Evolutionary conservation across 2,797 vertebrate species (phyloP).

Genomic region (Eupleurogrammus muticus): DNA sequence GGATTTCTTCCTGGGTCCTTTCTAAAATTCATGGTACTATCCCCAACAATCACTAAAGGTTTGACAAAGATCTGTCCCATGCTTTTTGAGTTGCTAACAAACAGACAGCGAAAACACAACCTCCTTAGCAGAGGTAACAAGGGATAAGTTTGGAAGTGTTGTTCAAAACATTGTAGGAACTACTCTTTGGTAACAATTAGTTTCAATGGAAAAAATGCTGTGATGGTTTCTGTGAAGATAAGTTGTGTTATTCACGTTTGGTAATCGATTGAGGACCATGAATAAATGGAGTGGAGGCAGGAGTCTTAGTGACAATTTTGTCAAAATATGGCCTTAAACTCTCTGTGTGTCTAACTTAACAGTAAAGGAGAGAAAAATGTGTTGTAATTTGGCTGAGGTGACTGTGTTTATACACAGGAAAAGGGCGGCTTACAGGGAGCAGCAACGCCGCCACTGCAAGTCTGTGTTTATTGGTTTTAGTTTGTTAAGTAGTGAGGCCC

Average conservation of each 20-base stretch:
- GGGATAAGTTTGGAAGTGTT: neutral
- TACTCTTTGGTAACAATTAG: neutral
- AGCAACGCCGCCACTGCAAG: slow-evolving; percentile 11
- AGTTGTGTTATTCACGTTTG: neutral
- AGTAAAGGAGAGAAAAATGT: neutral
- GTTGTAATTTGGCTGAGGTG: neutral
- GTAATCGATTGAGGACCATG: neutral
- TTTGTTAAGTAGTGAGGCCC: slow-evolving; percentile 6
- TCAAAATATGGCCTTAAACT: neutral
- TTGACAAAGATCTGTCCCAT: too few relatives aligned
- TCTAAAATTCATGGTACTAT: too few relatives aligned
- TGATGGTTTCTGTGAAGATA: neutral
- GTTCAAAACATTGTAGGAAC: neutral
- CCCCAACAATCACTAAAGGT: too few relatives aligned
- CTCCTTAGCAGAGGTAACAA: too few relatives aligned
- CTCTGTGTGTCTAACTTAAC: neutral
- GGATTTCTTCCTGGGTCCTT: neutral
- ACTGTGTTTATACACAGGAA: slow-evolving; percentile 9
- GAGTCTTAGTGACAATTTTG: neutral
- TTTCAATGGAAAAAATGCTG: neutral
- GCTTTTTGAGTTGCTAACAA: too few relatives aligned
- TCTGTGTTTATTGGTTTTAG: slow-evolving; percentile 34
- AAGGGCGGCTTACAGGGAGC: neutral
- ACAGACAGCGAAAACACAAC: too few relatives aligned
- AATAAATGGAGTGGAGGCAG: too few relatives aligned